Percentiles rank a stretch among this genome's conserved stretches.
Evolutionary conservation across 1,140 invertebrate species (phyloP).

Genomic region (Zaprionus nigranus): DNA sequence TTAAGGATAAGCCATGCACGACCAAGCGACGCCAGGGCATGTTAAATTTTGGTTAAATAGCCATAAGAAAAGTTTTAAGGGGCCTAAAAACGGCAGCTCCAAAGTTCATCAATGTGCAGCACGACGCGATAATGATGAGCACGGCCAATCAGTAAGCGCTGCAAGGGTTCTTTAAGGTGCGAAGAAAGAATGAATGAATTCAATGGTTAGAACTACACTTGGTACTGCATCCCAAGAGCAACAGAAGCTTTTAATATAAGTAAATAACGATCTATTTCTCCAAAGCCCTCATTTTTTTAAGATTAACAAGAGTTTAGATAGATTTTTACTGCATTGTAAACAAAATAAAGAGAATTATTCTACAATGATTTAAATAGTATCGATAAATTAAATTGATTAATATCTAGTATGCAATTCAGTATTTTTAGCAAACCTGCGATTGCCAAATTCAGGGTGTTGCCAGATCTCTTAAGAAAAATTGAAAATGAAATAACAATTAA

Average conservation of each 20-base stretch:
- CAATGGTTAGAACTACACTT: background rate
- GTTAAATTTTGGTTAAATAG: slow-evolving; percentile 40
- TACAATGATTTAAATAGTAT: too few species aligned
- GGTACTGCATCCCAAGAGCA: background rate
- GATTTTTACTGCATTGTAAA: too few species aligned
- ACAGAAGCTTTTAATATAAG: background rate
- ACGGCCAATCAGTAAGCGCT: slow-evolving; percentile 24
- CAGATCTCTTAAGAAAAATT: too few species aligned
- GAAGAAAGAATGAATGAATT: background rate
- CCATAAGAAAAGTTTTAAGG: slow-evolving; percentile 61
- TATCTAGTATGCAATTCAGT: too few species aligned
- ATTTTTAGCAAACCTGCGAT: too few species aligned
- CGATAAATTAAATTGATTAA: too few species aligned
- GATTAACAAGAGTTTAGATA: too few species aligned
- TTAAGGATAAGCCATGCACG: slow-evolving; percentile 24
- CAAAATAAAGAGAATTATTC: too few species aligned
- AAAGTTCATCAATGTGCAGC: slow-evolving; percentile 36
- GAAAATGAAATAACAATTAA: background rate
- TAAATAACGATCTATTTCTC: background rate
- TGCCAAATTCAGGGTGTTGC: too few species aligned
- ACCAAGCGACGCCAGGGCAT: background rate
- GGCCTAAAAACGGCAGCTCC: slow-evolving; percentile 43
- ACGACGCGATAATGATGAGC: slow-evolving; percentile 61
- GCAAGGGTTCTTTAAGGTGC: slow-evolving; percentile 10
- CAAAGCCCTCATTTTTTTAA: too few species aligned